These are phyloP conservation scores for Apeira syringaria DNA, from an alignment of 2,888 invertebrate species.

Conservation along the genomic window DNA sequence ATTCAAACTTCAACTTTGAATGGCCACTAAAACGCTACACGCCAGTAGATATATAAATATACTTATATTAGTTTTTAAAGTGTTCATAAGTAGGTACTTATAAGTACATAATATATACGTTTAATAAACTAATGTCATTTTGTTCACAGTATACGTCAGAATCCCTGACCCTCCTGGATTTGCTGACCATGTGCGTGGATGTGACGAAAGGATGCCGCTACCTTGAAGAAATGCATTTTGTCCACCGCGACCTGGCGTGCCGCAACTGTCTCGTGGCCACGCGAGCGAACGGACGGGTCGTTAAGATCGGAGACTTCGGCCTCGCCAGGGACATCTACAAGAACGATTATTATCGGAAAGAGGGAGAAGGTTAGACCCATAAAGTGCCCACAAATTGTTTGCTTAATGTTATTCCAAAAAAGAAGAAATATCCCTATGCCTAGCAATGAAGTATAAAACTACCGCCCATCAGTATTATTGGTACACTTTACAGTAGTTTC, in stretches of 20 bases:
- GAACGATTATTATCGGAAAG: conserved; percentile 98
- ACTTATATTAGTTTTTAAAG: too few relatives aligned
- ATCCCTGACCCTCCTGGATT: conserved; percentile 90
- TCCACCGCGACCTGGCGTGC: conserved; percentile 97
- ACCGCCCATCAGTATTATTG: too few relatives aligned
- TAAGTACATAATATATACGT: too few relatives aligned
- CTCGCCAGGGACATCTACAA: conserved; percentile 98
- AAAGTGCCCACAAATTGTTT: too few relatives aligned
- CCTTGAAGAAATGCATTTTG: conserved; percentile 98
- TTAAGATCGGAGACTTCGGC: conserved; percentile 99
- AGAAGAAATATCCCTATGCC: too few relatives aligned
- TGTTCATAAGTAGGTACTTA: too few relatives aligned
- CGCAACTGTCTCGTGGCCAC: conserved; percentile 97
- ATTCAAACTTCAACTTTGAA: too few relatives aligned
- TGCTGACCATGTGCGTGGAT: conserved; percentile 96
- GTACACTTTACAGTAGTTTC: too few relatives aligned
- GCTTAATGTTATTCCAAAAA: too few relatives aligned
- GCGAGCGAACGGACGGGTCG: conserved; percentile 87
- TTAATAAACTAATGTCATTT: background rate
- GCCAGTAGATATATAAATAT: too few relatives aligned
- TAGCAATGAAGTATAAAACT: too few relatives aligned
- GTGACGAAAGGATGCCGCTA: conserved; percentile 98
- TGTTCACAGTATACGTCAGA: conserved; percentile 81
- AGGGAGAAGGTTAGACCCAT: conserved; percentile 90
- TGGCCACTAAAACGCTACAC: too few relatives aligned